Evolutionary conservation across 2,113 vertebrate genomes (phyloP), one percentile per base, ranked within the genome.

Genomic region (Seriola quinqueradiata): DNA sequence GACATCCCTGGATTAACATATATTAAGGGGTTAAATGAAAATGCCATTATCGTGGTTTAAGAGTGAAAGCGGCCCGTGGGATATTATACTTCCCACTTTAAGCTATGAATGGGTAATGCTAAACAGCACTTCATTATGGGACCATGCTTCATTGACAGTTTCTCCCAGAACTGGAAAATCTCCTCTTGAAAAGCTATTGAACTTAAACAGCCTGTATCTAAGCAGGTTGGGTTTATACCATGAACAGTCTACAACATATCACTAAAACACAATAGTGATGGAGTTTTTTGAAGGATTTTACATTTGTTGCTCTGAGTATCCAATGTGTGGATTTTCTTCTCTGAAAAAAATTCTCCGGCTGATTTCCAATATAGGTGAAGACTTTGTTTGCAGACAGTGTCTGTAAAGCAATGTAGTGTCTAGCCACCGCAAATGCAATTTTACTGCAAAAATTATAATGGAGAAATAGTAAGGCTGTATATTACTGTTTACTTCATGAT

Each of bases 21-120:
- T 84, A 93, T 92, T 93, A 94, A 91, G 90, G 90, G 93, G 93
- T 93, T 95, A 93, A 93, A 93, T 93, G 87, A 89, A 93, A 92
- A 89, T 89, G 81, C 89, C 90, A 92, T 92, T 84, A 89, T 90
- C 92, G 86, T 93, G 86, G 83, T 89, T 93, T 55, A 82, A 79
- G 89, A 86, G 89, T 86, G 90, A 90, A 90, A 90, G 85, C 82
- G 76, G 89, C 89, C 87, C 86, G 77, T 89, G 87, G 92, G 90
- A 91, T 92, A 92, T 91, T 92, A 90, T 90, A 87, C 87, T 92
- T 87, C 77, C 87, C 89, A 92, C 90, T 90, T 91, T 87, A 93
- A 90, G 88, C 90, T 82, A 90, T 93, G 93, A 93, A 92, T 92
- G 90, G 86, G 86, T 92, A 91, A 92, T 90, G 89, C 85, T 91